These are phyloP conservation scores for Gobio occitaniae DNA, from an alignment of 2,797 vertebrate species.

Conservation along the genomic window DNA sequence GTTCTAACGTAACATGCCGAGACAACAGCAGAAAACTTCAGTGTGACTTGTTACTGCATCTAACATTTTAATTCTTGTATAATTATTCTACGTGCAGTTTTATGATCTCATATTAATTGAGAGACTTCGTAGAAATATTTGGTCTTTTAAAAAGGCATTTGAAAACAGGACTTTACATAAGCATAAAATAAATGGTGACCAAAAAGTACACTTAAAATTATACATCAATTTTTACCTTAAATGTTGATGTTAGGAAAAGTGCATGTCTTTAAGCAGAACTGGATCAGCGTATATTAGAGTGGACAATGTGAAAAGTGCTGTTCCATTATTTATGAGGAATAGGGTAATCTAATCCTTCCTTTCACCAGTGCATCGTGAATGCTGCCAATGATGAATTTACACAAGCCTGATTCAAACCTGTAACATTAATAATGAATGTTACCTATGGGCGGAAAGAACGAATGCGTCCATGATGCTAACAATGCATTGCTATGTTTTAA, in stretches of 20 bases:
- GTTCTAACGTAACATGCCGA: not conserved
- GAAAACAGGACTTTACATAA: not conserved
- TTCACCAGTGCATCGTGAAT: constrained; percentile 67
- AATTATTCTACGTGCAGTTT: not conserved
- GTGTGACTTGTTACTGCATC: not conserved
- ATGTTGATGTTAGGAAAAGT: not conserved
- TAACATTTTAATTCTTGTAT: not conserved
- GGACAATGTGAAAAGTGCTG: constrained; percentile 69
- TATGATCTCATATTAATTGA: not conserved
- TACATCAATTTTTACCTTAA: not conserved
- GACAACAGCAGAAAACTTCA: not conserved
- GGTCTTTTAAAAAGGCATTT: not conserved
- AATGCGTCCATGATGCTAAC: not conserved
- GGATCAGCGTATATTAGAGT: constrained; percentile 2
- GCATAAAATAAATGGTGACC: not conserved
- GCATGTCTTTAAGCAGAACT: too few relatives aligned
- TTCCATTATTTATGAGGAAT: constrained; percentile 74
- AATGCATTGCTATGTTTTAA: constrained; percentile 40
- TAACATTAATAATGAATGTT: constrained; percentile 29
- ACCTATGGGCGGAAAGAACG: not conserved
- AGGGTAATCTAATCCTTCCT: constrained; percentile 69
- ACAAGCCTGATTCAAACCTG: constrained; percentile 19
- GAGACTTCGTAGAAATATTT: not conserved
- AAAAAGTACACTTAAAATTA: not conserved
- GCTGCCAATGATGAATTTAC: constrained; percentile 66